Evolutionary conservation across 2,888 invertebrate species (phyloP).

Genomic region (Epirrhoe alternata): DNA sequence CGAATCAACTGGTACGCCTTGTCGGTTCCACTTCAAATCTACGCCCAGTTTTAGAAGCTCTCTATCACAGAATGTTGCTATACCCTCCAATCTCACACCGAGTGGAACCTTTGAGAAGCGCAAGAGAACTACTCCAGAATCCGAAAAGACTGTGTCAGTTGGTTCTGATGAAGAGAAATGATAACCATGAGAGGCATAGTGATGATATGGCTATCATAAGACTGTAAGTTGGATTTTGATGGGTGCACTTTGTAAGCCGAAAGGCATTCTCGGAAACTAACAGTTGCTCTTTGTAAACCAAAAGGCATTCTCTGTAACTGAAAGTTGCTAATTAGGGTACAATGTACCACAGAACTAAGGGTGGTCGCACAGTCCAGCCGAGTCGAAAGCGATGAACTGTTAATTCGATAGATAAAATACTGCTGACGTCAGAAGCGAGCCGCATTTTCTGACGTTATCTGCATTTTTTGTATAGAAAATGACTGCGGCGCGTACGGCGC

Average conservation of each 20-base stretch:
- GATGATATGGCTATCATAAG: constrained; percentile 93
- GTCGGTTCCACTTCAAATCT: constrained; percentile 95
- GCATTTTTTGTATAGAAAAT: too few species aligned
- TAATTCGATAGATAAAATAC: too few species aligned
- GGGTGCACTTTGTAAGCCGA: not conserved
- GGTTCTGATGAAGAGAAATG: constrained; percentile 88
- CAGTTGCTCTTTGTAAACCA: not conserved
- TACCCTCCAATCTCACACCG: constrained; percentile 94
- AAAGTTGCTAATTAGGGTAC: not conserved
- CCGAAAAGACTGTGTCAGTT: constrained; percentile 92
- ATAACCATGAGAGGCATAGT: constrained; percentile 82
- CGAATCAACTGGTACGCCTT: constrained; percentile 93
- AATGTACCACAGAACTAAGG: too few species aligned
- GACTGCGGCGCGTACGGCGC: too few species aligned
- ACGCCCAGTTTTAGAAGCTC: constrained; percentile 95
- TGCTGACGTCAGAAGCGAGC: too few species aligned
- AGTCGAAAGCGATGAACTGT: too few species aligned
- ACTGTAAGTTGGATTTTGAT: constrained; percentile 83
- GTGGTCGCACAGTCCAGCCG: too few species aligned
- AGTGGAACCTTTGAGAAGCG: constrained; percentile 92
- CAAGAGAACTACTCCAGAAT: constrained; percentile 91
- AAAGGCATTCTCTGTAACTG: not conserved
- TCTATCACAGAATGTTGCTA: constrained; percentile 96
- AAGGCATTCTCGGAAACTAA: not conserved
- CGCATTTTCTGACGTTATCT: too few species aligned